Evolutionary conservation across 2,888 invertebrate genomes (phyloP).

Genomic region (Hydrotaea cyrtoneurina): DNA sequence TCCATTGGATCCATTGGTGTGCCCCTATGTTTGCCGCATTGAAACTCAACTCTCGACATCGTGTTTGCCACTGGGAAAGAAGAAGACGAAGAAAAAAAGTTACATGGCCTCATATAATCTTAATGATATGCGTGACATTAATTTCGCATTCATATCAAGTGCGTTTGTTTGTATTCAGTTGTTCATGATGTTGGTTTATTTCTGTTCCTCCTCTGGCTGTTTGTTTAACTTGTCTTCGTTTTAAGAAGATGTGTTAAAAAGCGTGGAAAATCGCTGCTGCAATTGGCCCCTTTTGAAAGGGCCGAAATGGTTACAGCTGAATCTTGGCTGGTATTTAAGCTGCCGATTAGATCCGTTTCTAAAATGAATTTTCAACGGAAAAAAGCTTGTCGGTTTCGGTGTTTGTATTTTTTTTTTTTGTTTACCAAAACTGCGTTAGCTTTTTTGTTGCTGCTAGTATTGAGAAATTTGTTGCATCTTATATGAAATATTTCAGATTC

Average conservation of each 20-base stretch:
- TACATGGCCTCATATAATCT: slow-evolving; percentile 58
- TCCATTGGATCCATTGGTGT: neutral
- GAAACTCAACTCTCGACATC: slow-evolving; percentile 27
- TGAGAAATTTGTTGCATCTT: too few relatives aligned
- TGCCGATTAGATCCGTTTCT: slow-evolving; percentile 31
- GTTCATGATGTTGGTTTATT: neutral
- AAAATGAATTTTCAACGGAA: neutral
- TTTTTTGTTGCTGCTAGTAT: too few relatives aligned
- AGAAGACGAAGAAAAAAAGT: neutral
- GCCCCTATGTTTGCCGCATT: neutral
- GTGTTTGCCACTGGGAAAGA: neutral
- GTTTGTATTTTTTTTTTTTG: too few relatives aligned
- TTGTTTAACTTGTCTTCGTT: neutral
- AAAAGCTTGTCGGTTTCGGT: too few relatives aligned
- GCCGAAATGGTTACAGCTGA: too few relatives aligned
- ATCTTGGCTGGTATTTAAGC: too few relatives aligned
- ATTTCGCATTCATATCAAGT: slow-evolving; percentile 66
- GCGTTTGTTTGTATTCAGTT: slow-evolving; percentile 46
- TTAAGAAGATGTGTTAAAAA: neutral
- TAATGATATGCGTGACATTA: slow-evolving; percentile 67
- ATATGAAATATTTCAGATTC: too few relatives aligned
- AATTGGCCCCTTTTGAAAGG: neutral
- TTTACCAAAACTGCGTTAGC: too few relatives aligned
- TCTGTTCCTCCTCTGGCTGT: neutral
- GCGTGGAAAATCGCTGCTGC: neutral